These are phyloP conservation scores for Lasioglossum villosulum DNA, from an alignment of 2,888 invertebrate species.

Conservation along the genomic window DNA sequence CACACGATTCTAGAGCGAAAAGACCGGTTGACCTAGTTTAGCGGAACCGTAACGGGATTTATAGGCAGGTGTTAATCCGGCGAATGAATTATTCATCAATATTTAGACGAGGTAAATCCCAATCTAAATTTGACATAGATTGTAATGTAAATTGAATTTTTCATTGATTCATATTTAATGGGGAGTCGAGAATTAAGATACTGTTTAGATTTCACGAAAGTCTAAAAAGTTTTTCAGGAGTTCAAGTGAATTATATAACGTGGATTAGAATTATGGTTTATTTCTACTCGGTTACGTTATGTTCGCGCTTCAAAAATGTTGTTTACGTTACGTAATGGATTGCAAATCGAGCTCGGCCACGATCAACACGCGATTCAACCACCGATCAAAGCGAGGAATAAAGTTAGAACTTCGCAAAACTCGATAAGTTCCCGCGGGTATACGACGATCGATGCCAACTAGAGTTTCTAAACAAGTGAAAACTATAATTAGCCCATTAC, in stretches of 20 bases:
- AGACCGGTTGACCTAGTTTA: not conserved
- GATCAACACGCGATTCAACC: not conserved
- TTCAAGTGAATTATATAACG: not conserved
- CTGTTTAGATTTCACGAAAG: too few relatives aligned
- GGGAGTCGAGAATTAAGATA: not conserved
- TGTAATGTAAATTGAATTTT: not conserved
- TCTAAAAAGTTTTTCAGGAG: too few relatives aligned
- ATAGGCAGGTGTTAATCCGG: not conserved
- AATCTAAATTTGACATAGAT: not conserved
- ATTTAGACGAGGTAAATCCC: not conserved
- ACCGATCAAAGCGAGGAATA: not conserved
- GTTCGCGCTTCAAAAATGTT: not conserved
- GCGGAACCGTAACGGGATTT: not conserved
- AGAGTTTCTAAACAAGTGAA: constrained; percentile 71
- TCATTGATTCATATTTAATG: not conserved
- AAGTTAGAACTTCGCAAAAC: constrained; percentile 6
- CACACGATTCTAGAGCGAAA: not conserved
- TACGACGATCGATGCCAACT: constrained; percentile 61
- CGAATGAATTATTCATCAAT: not conserved
- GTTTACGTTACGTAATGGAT: not conserved
- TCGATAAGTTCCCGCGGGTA: constrained; percentile 20
- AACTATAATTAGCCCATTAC: constrained; percentile 78
- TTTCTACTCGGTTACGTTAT: not conserved
- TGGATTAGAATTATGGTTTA: not conserved
- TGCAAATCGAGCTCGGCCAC: not conserved